Conservation (phyloP, 2,888 invertebrate genomes). For the Caenorhabditis sp. region DNA sequence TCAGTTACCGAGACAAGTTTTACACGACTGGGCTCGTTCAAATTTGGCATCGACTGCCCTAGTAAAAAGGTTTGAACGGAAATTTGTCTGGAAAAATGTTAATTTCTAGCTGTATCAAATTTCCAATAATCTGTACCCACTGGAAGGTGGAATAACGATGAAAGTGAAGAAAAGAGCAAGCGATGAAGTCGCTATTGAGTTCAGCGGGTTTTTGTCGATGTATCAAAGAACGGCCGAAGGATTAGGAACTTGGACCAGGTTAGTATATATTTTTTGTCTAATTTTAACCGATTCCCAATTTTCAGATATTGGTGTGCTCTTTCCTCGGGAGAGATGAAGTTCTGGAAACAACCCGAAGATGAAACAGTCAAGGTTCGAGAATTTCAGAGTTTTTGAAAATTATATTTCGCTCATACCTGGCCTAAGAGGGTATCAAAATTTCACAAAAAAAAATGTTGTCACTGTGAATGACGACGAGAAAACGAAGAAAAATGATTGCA, state of each 20-base stretch:
- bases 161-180: slow-evolving; percentile 75
- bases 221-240: slow-evolving; percentile 90
- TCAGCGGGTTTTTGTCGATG: slow-evolving; percentile 78
- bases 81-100: neutral
- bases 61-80: slow-evolving; percentile 13
- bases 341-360: slow-evolving; percentile 97
- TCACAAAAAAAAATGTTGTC: too few relatives aligned
- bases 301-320: slow-evolving; percentile 83
- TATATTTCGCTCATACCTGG: too few relatives aligned
- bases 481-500: too few relatives aligned
- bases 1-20: slow-evolving; percentile 10
- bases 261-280: neutral
- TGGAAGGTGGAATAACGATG: slow-evolving; percentile 85
- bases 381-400: too few relatives aligned
- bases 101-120: neutral
- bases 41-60: slow-evolving; percentile 26
- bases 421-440: too few relatives aligned
- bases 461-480: too few relatives aligned
- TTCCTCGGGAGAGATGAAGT: slow-evolving; percentile 81
- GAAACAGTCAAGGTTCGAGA: slow-evolving; percentile 76
- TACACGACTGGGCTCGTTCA: slow-evolving; percentile 17
- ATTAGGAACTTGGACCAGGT: slow-evolving; percentile 93
- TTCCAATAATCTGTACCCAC: slow-evolving; percentile 77
- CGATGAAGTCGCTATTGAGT: slow-evolving; percentile 36
- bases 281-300: slow-evolving; percentile 1